Base-by-base conservation (phyloP, 1,140 invertebrate species). In the Chionoecetes opilio region DNA sequence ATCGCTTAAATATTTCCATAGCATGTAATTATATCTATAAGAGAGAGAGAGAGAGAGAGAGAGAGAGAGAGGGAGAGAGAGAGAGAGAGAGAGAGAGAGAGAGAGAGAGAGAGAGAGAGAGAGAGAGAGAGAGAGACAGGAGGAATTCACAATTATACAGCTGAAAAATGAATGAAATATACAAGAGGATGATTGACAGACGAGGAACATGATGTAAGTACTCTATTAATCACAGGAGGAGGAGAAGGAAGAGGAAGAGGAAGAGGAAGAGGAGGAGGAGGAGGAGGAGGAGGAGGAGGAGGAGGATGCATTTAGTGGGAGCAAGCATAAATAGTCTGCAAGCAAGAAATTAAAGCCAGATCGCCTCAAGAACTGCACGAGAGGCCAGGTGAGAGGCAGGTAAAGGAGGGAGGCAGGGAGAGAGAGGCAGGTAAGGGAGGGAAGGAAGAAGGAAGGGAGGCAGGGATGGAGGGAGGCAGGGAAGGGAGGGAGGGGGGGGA, bases 221-320 rank as follows among this genome's bases (percentile, higher is more conserved):
- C 11, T 17, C 46, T 17, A 53, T 53, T 53, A 53, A 53, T 53
- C 46, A 53, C 46, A 9, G 11, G 46, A 53, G 46, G 46, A 53
- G 46, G 46, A 75, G 63, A 5, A 75, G 53, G 9, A 75, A 21
- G 53, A 75, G 53, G 53, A 75, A 21, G 53, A 9, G 21, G 53
- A 75, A 21, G 53, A 75, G 53, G 53, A 75, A 21, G 53, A 75
- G 53, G 21, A 75, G 53, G 53, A 75, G 63, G 63, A 75, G 63
- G 63, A 75, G 63, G 63, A 75, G 63, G 63, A 75, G 63, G 63
- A 75, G 63, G 63, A 75, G 63, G 63, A 75, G 63, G n/a, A n/a
- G n/a, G n/a, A n/a, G n/a, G n/a, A n/a, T n/a, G n/a, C n/a, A n/a
- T n/a, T n/a, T n/a, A n/a, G 41, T 8, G 41, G 41, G 14, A 14